A percentile compares a stretch with the other conserved stretches of the same genome.
These are phyloP conservation scores for Cataglyphis altisquamis DNA, from an alignment of 2,888 invertebrate species.

Conservation along the genomic window DNA sequence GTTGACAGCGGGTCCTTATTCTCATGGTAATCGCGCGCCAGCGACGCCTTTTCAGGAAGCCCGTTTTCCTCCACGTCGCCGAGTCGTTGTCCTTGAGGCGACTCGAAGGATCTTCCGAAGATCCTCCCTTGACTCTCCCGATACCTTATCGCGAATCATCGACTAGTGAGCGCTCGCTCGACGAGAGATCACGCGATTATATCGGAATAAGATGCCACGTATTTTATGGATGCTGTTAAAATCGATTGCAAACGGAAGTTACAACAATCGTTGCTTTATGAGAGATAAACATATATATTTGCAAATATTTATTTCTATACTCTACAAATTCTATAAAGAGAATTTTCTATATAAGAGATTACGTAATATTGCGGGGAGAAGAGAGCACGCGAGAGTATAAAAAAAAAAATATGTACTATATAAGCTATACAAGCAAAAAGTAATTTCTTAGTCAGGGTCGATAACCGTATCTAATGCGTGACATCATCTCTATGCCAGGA, in stretches of 20 bases:
- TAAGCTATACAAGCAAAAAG: slow-evolving; percentile 12
- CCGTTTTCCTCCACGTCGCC: slow-evolving; percentile 2
- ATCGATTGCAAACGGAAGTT: neutral
- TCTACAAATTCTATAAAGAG: neutral
- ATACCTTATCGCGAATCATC: slow-evolving; percentile 28
- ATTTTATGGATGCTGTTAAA: neutral
- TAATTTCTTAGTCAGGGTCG: slow-evolving; percentile 20
- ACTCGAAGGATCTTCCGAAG: slow-evolving; percentile 55
- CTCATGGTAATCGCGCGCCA: slow-evolving; percentile 71
- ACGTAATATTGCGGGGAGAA: neutral
- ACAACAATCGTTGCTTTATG: neutral
- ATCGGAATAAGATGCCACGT: neutral
- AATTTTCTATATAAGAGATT: slow-evolving; percentile 3
- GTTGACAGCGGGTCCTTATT: slow-evolving; percentile 74
- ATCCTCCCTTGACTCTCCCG: slow-evolving; percentile 6
- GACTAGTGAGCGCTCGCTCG: neutral
- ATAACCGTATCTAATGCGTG: slow-evolving; percentile 34
- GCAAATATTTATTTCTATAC: neutral
- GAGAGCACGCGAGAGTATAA: neutral
- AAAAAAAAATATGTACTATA: neutral
- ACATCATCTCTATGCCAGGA: slow-evolving; percentile 21
- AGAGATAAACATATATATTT: neutral
- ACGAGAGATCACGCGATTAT: neutral
- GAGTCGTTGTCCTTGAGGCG: slow-evolving; percentile 54
- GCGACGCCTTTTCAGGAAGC: slow-evolving; percentile 56